Conservation (phyloP, 2,888 invertebrate genomes). For the Ormyrus pomaceus region DNA sequence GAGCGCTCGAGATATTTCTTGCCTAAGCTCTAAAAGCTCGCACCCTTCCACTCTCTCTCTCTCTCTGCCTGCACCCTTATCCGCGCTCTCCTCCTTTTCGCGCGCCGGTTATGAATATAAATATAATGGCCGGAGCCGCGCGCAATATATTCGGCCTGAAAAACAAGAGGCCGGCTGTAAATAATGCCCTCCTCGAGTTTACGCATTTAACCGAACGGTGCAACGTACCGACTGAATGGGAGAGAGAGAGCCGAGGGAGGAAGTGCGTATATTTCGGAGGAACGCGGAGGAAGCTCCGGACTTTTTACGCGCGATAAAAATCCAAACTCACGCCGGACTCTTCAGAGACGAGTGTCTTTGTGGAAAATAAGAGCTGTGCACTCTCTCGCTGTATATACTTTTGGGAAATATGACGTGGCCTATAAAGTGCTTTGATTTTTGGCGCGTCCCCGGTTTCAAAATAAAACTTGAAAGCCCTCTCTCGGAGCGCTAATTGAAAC, state of each 20-base stretch:
- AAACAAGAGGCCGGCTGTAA: constrained; percentile 61
- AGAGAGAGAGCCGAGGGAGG: neutral
- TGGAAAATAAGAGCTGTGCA: constrained; percentile 28
- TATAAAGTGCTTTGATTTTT: neutral
- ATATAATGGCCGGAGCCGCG: constrained; percentile 59
- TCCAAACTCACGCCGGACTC: constrained; percentile 20
- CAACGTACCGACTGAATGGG: neutral
- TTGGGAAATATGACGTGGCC: neutral
- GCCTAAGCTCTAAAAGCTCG: constrained; percentile 54
- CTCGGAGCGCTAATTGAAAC: neutral
- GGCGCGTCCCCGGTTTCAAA: neutral
- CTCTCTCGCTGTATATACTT: neutral
- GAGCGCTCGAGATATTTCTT: constrained; percentile 46
- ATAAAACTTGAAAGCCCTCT: neutral
- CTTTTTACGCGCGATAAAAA: constrained; percentile 62
- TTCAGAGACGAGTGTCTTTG: too few relatives aligned
- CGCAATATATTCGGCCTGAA: constrained; percentile 58
- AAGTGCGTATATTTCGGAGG: constrained; percentile 56
- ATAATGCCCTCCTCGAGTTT: constrained; percentile 55
- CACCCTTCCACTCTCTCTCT: constrained; percentile 27
- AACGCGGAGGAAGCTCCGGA: constrained; percentile 8
- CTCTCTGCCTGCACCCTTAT: constrained; percentile 38
- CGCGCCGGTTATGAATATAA: constrained; percentile 62
- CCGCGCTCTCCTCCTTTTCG: constrained; percentile 48
- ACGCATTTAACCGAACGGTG: neutral